Base-by-base conservation (phyloP, 1,140 invertebrate species). In the Panagrolaimus sp. region DNA sequence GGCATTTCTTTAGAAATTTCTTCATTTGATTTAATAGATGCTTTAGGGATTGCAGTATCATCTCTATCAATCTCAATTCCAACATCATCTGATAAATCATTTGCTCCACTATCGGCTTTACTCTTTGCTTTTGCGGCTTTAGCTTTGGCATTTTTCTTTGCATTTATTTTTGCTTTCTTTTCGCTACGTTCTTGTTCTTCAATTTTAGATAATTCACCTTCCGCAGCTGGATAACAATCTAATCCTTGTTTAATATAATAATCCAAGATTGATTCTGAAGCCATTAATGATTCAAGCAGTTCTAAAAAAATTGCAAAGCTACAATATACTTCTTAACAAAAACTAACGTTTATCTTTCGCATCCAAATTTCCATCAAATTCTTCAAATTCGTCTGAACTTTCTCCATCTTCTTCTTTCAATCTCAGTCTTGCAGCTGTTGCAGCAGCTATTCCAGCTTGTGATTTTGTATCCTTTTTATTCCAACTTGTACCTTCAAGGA, bases 331-430 rank as follows among this genome's bases (percentile, higher is more conserved):
- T 13, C 2, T 13, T 57, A 20, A 57, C 13, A 57, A 57, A 57
- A 20, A 57, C 51, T 0, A 16, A 57, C 51, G 20, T n/a, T 27
- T 20, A 57, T 57, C 51, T 57, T 57, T 27, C 1, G 20, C 51
- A 57, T 57, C 51, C 11, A 57, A 27, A 25, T 57, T 13, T 20
- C 51, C 51, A 20, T 57, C 51, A 57, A 57, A 57, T 25, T 20
- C 20, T 20, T 57, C 51, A 57, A 57, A 57, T 27, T 57, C 20
- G 8, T 57, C 51, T 20, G 51, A 57, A 57, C 27, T 27, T 2
- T 57, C 51, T 14, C 11, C 51, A 4, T 57, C 20, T 14, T 25
- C 51, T 11, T 57, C 20, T 7, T 20, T 20, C 5, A 25, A 25
- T 20, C 20, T 14, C 16, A 20, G 7, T 38, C 31, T 2, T 38